Conservation (phyloP, 2,888 invertebrate species). For the Lottia scabra region DNA sequence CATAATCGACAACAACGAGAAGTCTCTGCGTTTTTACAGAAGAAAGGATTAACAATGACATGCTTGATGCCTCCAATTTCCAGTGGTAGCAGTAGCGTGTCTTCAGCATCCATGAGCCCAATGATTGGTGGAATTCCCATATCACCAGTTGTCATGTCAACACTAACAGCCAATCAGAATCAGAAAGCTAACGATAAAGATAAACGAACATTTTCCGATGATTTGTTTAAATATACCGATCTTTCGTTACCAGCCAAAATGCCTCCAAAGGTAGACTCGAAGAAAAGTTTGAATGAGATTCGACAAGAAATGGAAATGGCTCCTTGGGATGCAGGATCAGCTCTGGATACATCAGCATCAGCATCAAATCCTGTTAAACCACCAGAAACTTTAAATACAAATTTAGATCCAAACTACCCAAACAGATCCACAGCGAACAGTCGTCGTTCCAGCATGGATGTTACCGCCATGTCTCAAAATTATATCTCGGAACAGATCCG, state of each 20-base stretch:
- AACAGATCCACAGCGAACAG: constrained; percentile 30
- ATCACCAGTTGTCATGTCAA: constrained; percentile 26
- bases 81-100: constrained; percentile 21
- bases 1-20: constrained; percentile 45
- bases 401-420: constrained; percentile 17
- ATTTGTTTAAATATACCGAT: constrained; percentile 32
- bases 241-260: constrained; percentile 13
- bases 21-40: constrained; percentile 42
- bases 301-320: constrained; percentile 28
- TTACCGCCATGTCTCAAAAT: constrained; percentile 30
- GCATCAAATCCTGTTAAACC: too few relatives aligned
- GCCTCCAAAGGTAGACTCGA: constrained; percentile 19
- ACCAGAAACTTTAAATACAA: too few relatives aligned
- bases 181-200: constrained; percentile 13
- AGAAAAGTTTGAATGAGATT: constrained; percentile 36
- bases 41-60: constrained; percentile 39
- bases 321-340: constrained; percentile 8
- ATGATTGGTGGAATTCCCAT: constrained; percentile 39
- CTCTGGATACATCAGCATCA: too few relatives aligned
- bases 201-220: constrained; percentile 22
- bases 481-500: constrained; percentile 33
- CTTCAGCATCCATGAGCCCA: constrained; percentile 43
- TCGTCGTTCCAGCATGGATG: constrained; percentile 39
- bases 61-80: constrained; percentile 34
- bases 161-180: background rate